Evolutionary conservation across 1,140 invertebrate species (phyloP), one percentile per base, ranked within the genome.

Genomic region (Penaeus vannamei): DNA sequence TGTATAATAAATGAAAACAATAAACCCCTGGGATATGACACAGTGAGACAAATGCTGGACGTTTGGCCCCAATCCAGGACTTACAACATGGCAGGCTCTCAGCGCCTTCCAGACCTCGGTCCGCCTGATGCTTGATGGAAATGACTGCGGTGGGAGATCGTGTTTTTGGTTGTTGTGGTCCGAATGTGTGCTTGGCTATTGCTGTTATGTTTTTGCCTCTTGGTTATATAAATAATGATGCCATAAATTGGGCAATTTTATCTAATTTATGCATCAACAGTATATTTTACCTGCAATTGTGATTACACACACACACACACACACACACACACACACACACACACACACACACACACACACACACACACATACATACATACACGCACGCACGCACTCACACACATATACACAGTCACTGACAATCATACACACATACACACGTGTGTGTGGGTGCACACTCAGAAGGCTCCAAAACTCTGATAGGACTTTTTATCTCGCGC

Each of bases 361-460:
- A 84, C 83, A 84, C 83, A 84, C 83, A 84, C 83, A 84, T 62
- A 84, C 83, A 84, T 62, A 84, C 83, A 84, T 62, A 84, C 83
- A 84, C 83, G 69, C 83, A 84, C 83, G 69, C 83, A 84, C 83
- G 69, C 83, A 84, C 83, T 66, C 82, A 66, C 82, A 84, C 82
- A 84, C 82, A 84, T 61, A 84, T 61, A 84, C 82, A 84, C 82
- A 84, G n/a, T 60, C 82, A 84, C 82, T 61, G 53, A 83, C 60
- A 61, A 26, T 17, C 60, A n/a, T 17, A 20, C 76, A 36, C 76
- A 19, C n/a, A 79, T 20, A 72, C 66, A 19, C 17, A 19, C 66
- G 19, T 20, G 32, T 32, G 32, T 32, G 12, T 32, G 42, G 0
- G 42, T 20, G 42, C 77, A 80, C 77, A 80, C 53, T 53, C 53